phyloP scores from a whole-genome alignment of 2,797 vertebrate species.

The Margarornis squamiger region DNA sequence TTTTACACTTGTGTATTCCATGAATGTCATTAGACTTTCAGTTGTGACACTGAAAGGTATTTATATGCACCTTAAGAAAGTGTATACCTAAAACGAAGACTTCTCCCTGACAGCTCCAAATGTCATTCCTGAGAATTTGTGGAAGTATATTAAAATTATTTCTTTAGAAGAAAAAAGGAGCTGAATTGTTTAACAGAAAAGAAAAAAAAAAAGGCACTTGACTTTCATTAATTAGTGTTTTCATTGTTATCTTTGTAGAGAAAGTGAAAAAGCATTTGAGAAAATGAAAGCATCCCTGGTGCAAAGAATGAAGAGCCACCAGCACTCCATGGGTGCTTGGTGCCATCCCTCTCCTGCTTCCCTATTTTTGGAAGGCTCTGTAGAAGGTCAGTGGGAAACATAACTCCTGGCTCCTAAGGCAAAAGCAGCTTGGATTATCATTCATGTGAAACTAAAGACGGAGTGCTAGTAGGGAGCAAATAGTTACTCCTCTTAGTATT shows the following conservation, averaged over 20 bases:
- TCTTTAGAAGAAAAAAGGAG: background rate
- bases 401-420: constrained; percentile 24
- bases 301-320: background rate
- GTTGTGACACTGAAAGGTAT: background rate
- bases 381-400: constrained; percentile 56
- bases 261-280: background rate
- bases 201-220: background rate
- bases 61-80: background rate
- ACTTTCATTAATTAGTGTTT: background rate
- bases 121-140: background rate
- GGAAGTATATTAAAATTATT: background rate
- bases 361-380: constrained; percentile 61
- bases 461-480: constrained; percentile 23
- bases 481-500: constrained; percentile 50
- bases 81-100: background rate
- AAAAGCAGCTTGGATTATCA: constrained; percentile 56
- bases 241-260: background rate
- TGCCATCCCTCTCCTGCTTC: background rate
- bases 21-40: background rate
- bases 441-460: constrained; percentile 40
- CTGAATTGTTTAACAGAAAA: background rate
- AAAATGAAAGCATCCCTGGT: background rate
- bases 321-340: rapidly evolving
- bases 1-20: background rate
- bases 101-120: background rate